Base-by-base conservation (phyloP, 2,888 invertebrate genomes). In the Candidula unifasciata region DNA sequence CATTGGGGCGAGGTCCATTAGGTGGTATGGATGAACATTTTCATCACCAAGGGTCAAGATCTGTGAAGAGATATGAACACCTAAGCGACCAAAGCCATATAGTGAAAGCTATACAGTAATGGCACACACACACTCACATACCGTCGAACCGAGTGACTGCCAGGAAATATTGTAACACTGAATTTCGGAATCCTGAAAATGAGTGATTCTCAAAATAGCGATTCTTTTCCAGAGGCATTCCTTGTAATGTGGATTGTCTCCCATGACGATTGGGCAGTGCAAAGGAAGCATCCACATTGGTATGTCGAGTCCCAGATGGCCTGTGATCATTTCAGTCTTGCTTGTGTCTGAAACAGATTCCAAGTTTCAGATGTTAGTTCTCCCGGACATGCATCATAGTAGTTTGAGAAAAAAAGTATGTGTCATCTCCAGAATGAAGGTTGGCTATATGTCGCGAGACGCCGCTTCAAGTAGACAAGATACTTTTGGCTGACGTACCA, bases 91-190 rank as follows among this genome's bases (percentile, higher is more conserved):
- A 3, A n/a, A 66, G 3, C n/a, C 3, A 24, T 66, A 13, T 24
- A 64, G 24, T 5, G n/a, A 64, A 5, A 64, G 54, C 5, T 64
- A 16, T 24, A 5, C n/a, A 64, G 24, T 24, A 3, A 64, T n/a
- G 5, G 18, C n/a, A 37, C 16, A 64, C 35, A 69, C 16, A 71
- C 16, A n/a, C n/a, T n/a, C 37, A 71, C 30, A 89, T 82, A 82
- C 76, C 80, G 78, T 35, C 1, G 95, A 94, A 16, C 95, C 94
- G 10, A 97, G 93, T 2, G 97, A 96, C 90, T 96, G 95, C 98
- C 98, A 98, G 64, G 96, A 95, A 0, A 98, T 94, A 69, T 96
- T 96, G 92, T 97, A 98, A 91, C 98, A 98, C 57, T 90, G 88
- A 3, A 90, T 88, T 2, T 76, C 79, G 8, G 85, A 79, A n/a